Evolutionary conservation across 2,113 vertebrate genomes (phyloP).

Genomic region (Lethenteron reissneri): DNA sequence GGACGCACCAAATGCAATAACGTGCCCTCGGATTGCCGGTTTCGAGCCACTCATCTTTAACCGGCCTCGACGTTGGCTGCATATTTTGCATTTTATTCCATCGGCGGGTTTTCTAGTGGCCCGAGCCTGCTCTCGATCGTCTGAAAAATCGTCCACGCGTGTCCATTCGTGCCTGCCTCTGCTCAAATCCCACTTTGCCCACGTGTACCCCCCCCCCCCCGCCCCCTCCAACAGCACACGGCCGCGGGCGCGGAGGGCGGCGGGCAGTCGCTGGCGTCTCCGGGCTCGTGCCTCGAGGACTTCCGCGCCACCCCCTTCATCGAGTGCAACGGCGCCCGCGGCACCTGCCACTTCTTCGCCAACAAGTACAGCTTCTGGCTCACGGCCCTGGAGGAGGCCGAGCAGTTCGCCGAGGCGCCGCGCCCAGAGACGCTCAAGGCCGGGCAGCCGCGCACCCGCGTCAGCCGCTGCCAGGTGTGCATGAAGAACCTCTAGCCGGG

Average conservation of each 20-base stretch:
- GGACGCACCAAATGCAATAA: too few relatives aligned
- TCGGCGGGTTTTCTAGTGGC: too few relatives aligned
- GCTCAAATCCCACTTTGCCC: too few relatives aligned
- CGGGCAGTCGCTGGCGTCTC: conserved; percentile 76
- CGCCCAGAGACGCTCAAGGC: conserved; percentile 62
- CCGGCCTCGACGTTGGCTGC: too few relatives aligned
- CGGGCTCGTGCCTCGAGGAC: conserved; percentile 86
- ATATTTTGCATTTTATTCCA: too few relatives aligned
- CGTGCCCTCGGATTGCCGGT: too few relatives aligned
- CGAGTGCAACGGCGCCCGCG: conserved; percentile 74
- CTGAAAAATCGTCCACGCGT: too few relatives aligned
- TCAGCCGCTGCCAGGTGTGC: conserved; percentile 95
- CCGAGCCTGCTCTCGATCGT: too few relatives aligned
- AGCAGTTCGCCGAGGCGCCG: conserved; percentile 43
- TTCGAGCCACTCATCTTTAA: too few relatives aligned
- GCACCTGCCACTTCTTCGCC: conserved; percentile 84
- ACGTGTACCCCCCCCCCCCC: not conserved
- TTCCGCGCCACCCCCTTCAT: conserved; percentile 88
- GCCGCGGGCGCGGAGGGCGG: conserved; percentile 76
- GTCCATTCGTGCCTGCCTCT: too few relatives aligned
- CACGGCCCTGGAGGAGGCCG: conserved; percentile 33
- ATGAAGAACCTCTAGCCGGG: conserved; percentile 79
- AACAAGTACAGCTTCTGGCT: conserved; percentile 98
- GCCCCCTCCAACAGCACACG: conserved; percentile 38
- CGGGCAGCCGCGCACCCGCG: conserved; percentile 63